phyloP scores from a whole-genome alignment of 2,113 vertebrate species.

The Ophthalmolycus amberensis region DNA sequence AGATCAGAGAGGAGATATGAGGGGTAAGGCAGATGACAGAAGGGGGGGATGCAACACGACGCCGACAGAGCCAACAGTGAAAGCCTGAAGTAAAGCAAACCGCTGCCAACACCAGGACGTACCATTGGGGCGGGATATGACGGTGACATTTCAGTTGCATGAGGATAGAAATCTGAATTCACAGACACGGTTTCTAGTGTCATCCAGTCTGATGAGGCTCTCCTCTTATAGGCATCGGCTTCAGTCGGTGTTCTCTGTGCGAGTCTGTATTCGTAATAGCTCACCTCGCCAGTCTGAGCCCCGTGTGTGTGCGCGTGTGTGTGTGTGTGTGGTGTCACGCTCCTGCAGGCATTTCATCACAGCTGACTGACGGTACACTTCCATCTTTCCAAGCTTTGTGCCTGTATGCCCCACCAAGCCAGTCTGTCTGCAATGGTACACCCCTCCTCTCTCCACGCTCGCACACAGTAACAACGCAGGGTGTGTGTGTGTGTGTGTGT shows the following conservation, averaged over 20 bases:
- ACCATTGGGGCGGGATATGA: neutral
- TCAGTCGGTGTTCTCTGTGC: neutral
- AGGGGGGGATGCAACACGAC: neutral
- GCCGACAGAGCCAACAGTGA: neutral
- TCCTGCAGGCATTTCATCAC: conserved; percentile 65
- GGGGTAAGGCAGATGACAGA: too few relatives aligned
- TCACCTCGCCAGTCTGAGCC: conserved; percentile 14
- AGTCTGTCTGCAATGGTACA: conserved; percentile 31
- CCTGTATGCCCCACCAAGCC: conserved; percentile 45
- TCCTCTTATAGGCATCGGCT: neutral
- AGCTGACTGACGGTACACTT: conserved; percentile 60
- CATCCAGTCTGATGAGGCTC: neutral
- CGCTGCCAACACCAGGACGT: neutral
- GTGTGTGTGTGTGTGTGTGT: neutral
- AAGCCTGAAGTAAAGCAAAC: neutral
- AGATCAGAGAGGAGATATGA: conserved; percentile 6
- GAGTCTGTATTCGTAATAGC: conserved; percentile 7
- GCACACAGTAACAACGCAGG: neutral
- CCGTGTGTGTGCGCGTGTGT: neutral
- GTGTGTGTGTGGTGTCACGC: conserved; percentile 14
- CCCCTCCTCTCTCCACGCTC: neutral
- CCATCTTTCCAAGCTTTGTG: conserved; percentile 59
- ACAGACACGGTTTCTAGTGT: neutral
- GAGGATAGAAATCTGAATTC: conserved; percentile 1
- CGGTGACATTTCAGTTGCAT: neutral